phyloP scores from a whole-genome alignment of 1,140 invertebrate species.

The Atopsyche davidsoni region DNA sequence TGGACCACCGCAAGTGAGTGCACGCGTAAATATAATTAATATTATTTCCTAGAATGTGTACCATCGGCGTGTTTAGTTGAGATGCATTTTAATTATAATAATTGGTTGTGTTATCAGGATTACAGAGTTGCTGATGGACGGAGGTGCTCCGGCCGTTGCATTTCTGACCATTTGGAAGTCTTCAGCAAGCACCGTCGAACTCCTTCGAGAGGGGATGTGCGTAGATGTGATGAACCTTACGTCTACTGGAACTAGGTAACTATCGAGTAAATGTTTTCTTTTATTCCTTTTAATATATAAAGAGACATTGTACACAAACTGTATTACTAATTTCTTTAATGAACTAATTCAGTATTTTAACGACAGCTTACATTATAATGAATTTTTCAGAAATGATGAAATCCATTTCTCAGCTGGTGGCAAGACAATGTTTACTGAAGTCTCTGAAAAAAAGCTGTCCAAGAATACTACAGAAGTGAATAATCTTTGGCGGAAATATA shows the following conservation, averaged over 20 bases:
- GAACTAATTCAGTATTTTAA: too few relatives aligned
- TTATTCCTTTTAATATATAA: slow-evolving; percentile 17
- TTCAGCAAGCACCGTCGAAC: slow-evolving; percentile 39
- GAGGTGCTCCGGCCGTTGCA: slow-evolving; percentile 6
- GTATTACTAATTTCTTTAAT: too few relatives aligned
- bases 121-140: neutral
- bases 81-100: too few relatives aligned
- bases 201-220: slow-evolving; percentile 43
- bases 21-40: too few relatives aligned
- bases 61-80: too few relatives aligned
- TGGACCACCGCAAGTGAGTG: too few relatives aligned
- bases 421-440: slow-evolving; percentile 36
- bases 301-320: too few relatives aligned
- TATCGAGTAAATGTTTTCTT: slow-evolving; percentile 31
- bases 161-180: slow-evolving; percentile 47
- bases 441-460: slow-evolving; percentile 26
- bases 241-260: slow-evolving; percentile 35
- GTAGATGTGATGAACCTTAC: slow-evolving; percentile 43
- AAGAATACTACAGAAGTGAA: slow-evolving; percentile 26
- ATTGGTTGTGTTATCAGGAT: too few relatives aligned
- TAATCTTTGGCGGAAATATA: slow-evolving; percentile 16
- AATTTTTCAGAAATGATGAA: slow-evolving; percentile 36
- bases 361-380: too few relatives aligned
- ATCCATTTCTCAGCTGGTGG: slow-evolving; percentile 40
- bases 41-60: too few relatives aligned